phyloP scores from a whole-genome alignment of 1,140 invertebrate genomes.

The Sesamia nonagrioides region DNA sequence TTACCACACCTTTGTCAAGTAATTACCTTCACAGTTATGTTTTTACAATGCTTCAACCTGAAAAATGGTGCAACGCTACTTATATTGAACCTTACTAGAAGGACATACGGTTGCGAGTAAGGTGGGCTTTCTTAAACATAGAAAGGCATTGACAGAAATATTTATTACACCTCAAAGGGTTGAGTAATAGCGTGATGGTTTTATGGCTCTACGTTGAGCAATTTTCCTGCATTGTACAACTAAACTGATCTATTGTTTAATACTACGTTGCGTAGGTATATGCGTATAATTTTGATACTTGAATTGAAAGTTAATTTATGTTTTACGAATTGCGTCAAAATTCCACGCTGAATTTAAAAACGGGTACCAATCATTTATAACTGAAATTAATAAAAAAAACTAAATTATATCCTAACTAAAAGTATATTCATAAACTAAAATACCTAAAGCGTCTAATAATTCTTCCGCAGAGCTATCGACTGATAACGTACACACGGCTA shows the following conservation, averaged over 20 bases:
- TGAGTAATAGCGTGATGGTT: conserved; percentile 81
- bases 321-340: neutral
- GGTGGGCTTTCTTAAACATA: neutral
- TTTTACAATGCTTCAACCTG: conserved; percentile 66
- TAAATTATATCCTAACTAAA: too few relatives aligned
- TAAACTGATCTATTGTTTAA: conserved; percentile 54
- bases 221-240: conserved; percentile 81
- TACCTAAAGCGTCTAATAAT: too few relatives aligned
- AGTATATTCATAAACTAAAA: too few relatives aligned
- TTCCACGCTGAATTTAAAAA: neutral
- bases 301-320: neutral
- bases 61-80: conserved; percentile 35
- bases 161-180: conserved; percentile 86
- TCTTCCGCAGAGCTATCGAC: too few relatives aligned
- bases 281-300: conserved; percentile 65
- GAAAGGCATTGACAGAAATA: conserved; percentile 73
- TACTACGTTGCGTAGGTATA: conserved; percentile 61
- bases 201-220: conserved; percentile 84
- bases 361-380: too few relatives aligned
- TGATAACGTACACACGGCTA: too few relatives aligned
- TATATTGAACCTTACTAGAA: conserved; percentile 51
- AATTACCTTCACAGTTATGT: conserved; percentile 81
- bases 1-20: conserved; percentile 72
- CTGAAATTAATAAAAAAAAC: too few relatives aligned
- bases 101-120: conserved; percentile 48